These are phyloP conservation scores for Hydrozoanthus tunicans DNA, from an alignment of 64 coral and sea anemone species.

Conservation along the genomic window DNA sequence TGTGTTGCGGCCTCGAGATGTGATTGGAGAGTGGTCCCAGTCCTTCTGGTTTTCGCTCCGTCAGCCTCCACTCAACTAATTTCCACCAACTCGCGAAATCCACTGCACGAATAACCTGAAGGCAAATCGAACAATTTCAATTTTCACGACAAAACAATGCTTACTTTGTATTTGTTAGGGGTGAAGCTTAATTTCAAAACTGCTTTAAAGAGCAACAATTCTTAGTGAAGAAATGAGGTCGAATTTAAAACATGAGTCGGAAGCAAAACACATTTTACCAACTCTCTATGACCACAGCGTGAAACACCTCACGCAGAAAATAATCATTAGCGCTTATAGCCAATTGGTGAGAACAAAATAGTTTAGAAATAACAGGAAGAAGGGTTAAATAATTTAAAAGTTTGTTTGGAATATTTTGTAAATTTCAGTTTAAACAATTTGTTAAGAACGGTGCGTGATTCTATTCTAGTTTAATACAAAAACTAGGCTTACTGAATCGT, in stretches of 20 bases:
- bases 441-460: not conserved
- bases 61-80: not conserved
- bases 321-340: slow-evolving; percentile 18
- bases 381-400: slow-evolving; percentile 6
- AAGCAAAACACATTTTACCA: slow-evolving; percentile 5
- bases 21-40: not conserved
- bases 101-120: slow-evolving; percentile 21
- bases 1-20: not conserved
- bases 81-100: slow-evolving; percentile 2
- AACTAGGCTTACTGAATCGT: not conserved
- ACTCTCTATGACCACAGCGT: slow-evolving; percentile 21
- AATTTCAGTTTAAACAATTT: slow-evolving; percentile 5
- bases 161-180: not conserved
- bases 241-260: not conserved
- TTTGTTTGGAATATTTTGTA: not conserved
- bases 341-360: slow-evolving; percentile 9
- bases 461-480: not conserved
- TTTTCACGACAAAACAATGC: not conserved
- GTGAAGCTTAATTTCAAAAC: not conserved
- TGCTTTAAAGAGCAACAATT: slow-evolving; percentile 5
- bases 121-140: slow-evolving; percentile 27
- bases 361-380: not conserved
- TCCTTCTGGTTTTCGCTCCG: not conserved
- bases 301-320: not conserved
- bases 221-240: not conserved